Conservation (phyloP, 37 sponge, comb jelly and placozoan genomes). For the Aplysina aerophoba region DNA sequence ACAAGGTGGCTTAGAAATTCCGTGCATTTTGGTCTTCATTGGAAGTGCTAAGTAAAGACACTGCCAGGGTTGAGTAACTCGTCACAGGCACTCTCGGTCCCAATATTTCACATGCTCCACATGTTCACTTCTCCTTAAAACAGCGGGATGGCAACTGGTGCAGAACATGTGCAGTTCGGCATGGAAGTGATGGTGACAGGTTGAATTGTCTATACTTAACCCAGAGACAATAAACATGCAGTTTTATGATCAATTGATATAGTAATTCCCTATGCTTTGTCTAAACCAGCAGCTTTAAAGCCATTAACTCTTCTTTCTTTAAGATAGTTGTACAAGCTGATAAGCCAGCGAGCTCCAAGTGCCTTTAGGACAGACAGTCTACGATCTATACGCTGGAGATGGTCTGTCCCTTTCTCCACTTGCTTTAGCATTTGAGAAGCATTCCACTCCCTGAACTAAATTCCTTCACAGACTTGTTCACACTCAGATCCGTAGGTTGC, state of each 20-base stretch:
- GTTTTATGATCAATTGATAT: too few species aligned
- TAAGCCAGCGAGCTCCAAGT: slow-evolving; percentile 25
- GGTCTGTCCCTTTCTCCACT: not conserved
- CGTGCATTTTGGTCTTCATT: not conserved
- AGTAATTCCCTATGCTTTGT: too few species aligned
- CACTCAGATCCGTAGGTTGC: slow-evolving; percentile 19
- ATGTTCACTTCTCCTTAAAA: too few species aligned
- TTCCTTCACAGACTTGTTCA: slow-evolving; percentile 10
- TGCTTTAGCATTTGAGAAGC: not conserved
- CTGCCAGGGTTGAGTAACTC: too few species aligned
- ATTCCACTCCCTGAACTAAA: slow-evolving; percentile 11
- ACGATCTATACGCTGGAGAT: not conserved
- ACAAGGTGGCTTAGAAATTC: slow-evolving; percentile 10
- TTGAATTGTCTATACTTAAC: too few species aligned
- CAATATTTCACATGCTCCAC: too few species aligned
- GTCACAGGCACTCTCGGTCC: too few species aligned
- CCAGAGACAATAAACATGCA: too few species aligned
- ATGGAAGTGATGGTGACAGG: too few species aligned
- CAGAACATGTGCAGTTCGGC: too few species aligned
- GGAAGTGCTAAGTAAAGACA: too few species aligned
- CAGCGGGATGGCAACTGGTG: too few species aligned
- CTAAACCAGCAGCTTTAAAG: slow-evolving; percentile 14
- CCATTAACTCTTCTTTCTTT: not conserved
- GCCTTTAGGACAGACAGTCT: not conserved
- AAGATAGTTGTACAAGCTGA: not conserved